phyloP scores from a whole-genome alignment of 2,113 vertebrate genomes.

The Hystrix brachyura region DNA sequence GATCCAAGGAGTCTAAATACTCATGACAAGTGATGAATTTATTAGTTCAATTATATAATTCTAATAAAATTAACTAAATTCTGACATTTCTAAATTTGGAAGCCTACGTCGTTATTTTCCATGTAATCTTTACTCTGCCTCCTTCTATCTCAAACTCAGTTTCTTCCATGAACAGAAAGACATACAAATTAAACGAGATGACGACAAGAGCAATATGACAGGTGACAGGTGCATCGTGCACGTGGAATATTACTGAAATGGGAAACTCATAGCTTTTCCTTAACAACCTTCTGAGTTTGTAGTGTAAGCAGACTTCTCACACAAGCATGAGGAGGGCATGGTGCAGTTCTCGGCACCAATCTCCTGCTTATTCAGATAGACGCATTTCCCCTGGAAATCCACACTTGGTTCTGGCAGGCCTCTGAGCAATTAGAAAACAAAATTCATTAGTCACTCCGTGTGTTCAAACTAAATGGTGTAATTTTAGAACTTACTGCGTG shows the following conservation, averaged over 20 bases:
- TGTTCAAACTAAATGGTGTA: not conserved
- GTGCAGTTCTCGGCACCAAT: not conserved
- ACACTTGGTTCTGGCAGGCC: not conserved
- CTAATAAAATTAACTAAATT: not conserved
- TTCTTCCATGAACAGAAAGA: not conserved
- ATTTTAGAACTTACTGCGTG: not conserved
- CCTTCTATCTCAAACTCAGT: not conserved
- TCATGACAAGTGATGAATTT: slow-evolving; percentile 14
- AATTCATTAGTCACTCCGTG: not conserved
- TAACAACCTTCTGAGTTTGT: not conserved
- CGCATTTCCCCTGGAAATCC: not conserved
- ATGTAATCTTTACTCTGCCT: not conserved
- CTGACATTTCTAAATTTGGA: not conserved
- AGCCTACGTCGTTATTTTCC: not conserved
- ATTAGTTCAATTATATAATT: not conserved
- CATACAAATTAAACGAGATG: not conserved
- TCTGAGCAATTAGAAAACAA: slow-evolving; percentile 35
- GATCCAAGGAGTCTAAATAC: not conserved
- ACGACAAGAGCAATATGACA: not conserved
- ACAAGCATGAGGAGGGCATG: not conserved
- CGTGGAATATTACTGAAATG: not conserved
- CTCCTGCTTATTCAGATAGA: not conserved
- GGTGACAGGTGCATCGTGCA: not conserved
- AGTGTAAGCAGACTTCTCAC: not conserved
- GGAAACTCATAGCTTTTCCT: not conserved